phyloP scores from a whole-genome alignment of 2,888 invertebrate species.

The Alcis repandata region DNA sequence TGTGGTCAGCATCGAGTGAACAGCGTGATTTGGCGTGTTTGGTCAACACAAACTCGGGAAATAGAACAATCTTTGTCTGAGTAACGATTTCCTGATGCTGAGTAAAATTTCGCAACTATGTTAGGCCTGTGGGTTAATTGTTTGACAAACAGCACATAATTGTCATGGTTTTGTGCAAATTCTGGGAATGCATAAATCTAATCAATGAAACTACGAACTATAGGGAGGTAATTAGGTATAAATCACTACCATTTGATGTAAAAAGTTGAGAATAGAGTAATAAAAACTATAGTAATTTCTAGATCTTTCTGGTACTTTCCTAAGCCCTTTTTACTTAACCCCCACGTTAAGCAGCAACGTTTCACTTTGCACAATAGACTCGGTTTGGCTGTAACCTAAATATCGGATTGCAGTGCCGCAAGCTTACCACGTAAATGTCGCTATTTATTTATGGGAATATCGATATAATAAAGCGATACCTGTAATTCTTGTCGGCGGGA shows the following conservation, averaged over 20 bases:
- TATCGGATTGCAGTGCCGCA: constrained; percentile 75
- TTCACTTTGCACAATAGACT: constrained; percentile 83
- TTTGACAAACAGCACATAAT: too few species aligned
- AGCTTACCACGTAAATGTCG: constrained; percentile 66
- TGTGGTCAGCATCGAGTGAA: constrained; percentile 6
- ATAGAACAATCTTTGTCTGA: background rate
- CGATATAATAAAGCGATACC: constrained; percentile 55
- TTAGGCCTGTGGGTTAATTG: too few species aligned
- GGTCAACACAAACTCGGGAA: background rate
- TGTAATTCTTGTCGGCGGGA: background rate
- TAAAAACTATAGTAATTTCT: background rate
- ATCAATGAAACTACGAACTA: too few species aligned
- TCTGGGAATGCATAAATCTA: too few species aligned
- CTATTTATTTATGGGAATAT: constrained; percentile 72
- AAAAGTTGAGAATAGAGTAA: background rate
- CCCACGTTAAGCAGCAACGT: constrained; percentile 70
- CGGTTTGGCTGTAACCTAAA: constrained; percentile 83
- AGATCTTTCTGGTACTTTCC: background rate
- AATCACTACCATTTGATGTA: background rate
- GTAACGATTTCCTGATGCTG: too few species aligned
- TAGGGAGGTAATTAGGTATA: too few species aligned
- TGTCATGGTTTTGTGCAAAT: too few species aligned
- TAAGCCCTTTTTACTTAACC: constrained; percentile 52
- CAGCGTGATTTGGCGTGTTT: constrained; percentile 8
- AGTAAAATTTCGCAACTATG: too few species aligned